Percentiles rank a stretch among this genome's conserved stretches.
phyloP scores from a whole-genome alignment of 1,140 invertebrate species.

The Pseudoatta argentina region DNA sequence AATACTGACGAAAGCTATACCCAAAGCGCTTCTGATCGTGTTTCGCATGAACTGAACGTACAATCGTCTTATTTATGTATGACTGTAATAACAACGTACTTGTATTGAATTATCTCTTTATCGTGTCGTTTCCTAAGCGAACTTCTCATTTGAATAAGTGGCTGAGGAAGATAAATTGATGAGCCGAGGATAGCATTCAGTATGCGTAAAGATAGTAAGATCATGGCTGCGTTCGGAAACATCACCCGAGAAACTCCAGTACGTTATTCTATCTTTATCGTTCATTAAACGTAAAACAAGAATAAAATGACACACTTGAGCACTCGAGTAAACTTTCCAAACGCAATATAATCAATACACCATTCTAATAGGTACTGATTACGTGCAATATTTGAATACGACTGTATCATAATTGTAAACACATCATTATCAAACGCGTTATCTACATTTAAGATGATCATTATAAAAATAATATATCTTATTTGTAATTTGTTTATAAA shows the following conservation, averaged over 20 bases:
- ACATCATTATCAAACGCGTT: neutral
- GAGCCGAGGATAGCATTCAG: slow-evolving; percentile 59
- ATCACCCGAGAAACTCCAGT: too few relatives aligned
- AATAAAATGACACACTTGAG: too few relatives aligned
- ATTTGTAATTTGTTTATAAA: slow-evolving; percentile 9
- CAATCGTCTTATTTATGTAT: slow-evolving; percentile 75
- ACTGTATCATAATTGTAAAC: neutral
- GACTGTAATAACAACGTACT: slow-evolving; percentile 72
- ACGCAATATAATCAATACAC: too few relatives aligned
- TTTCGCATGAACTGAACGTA: slow-evolving; percentile 70
- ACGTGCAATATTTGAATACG: slow-evolving; percentile 21
- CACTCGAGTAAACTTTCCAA: too few relatives aligned
- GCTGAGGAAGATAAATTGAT: slow-evolving; percentile 42
- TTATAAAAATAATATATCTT: neutral
- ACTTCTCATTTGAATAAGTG: slow-evolving; percentile 74
- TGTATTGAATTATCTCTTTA: slow-evolving; percentile 74
- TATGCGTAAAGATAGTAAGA: too few relatives aligned
- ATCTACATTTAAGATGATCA: neutral
- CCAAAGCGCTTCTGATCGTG: slow-evolving; percentile 53
- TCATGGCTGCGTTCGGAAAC: too few relatives aligned
- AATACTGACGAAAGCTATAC: slow-evolving; percentile 54
- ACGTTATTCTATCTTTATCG: too few relatives aligned
- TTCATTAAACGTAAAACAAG: too few relatives aligned
- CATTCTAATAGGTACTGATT: too few relatives aligned
- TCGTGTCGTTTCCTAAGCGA: slow-evolving; percentile 52